These are phyloP conservation scores for Leptosomus discolor DNA, from an alignment of 2,113 vertebrate genomes.

Conservation along the genomic window DNA sequence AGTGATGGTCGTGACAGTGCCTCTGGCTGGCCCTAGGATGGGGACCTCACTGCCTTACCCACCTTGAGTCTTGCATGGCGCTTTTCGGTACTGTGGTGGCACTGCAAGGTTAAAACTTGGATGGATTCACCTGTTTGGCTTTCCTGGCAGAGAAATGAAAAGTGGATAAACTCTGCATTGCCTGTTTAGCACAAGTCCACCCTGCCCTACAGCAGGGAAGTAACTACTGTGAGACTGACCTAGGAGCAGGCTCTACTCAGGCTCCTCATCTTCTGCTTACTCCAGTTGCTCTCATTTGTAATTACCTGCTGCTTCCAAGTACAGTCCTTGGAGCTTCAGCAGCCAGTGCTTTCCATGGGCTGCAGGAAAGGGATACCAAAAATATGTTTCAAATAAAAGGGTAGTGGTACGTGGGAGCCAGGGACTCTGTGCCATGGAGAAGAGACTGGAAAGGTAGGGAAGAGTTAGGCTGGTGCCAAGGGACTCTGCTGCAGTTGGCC, in stretches of 20 bases:
- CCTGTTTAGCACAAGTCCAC: background rate
- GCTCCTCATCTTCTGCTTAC: background rate
- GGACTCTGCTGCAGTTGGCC: background rate
- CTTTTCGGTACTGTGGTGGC: background rate
- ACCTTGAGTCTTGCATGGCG: rapidly evolving
- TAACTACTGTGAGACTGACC: background rate
- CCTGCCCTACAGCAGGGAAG: rapidly evolving
- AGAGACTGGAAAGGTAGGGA: background rate
- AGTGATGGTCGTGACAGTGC: background rate
- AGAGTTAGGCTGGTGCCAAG: background rate
- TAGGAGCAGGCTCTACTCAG: rapidly evolving
- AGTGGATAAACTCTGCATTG: background rate
- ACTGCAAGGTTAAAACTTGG: background rate
- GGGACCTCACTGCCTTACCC: background rate
- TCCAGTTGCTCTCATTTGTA: background rate
- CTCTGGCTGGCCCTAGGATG: background rate
- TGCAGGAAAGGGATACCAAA: background rate
- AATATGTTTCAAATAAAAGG: background rate
- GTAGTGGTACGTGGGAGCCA: rapidly evolving
- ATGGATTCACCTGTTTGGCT: background rate
- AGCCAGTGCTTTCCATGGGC: background rate
- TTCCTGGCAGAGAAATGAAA: background rate
- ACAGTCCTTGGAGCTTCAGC: background rate
- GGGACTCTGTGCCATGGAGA: background rate
- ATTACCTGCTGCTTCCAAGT: background rate